Evolutionary conservation across 2,888 invertebrate genomes (phyloP).

Genomic region (Portevinia maculata): DNA sequence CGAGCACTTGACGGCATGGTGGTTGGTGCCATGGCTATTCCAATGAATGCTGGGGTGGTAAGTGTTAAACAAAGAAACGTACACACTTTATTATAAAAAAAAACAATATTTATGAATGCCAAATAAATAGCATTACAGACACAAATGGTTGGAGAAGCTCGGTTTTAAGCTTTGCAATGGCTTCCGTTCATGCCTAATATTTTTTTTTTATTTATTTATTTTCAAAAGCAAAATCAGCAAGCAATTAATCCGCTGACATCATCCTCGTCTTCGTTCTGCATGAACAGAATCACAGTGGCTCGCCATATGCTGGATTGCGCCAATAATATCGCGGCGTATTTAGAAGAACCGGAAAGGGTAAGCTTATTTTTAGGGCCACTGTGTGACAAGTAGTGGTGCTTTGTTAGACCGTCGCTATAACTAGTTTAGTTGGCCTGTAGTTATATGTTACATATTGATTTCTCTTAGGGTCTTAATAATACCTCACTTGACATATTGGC

Average conservation of each 20-base stretch:
- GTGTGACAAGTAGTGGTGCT: conserved; percentile 8
- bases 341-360: conserved; percentile 82
- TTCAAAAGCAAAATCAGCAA: conserved; percentile 76
- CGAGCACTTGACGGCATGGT: conserved; percentile 82
- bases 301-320: conserved; percentile 83
- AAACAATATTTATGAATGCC: no score
- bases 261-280: conserved; percentile 82
- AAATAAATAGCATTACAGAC: no score
- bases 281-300: conserved; percentile 83
- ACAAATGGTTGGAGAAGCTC: no score
- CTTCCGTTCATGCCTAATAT: no score
- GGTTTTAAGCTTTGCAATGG: not conserved
- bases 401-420: not conserved
- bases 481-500: conserved; percentile 82
- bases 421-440: not conserved
- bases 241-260: conserved; percentile 79
- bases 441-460: conserved; percentile 19
- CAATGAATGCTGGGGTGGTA: conserved; percentile 78
- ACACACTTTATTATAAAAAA: not conserved
- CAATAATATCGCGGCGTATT: conserved; percentile 82
- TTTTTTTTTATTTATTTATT: not conserved
- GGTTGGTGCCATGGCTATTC: conserved; percentile 82
- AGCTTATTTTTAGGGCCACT: conserved; percentile 22
- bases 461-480: conserved; percentile 81
- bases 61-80: not conserved